Evolutionary conservation across 2,888 invertebrate species (phyloP), one percentile per base, ranked within the genome.

Genomic region (Pollenia amentaria): DNA sequence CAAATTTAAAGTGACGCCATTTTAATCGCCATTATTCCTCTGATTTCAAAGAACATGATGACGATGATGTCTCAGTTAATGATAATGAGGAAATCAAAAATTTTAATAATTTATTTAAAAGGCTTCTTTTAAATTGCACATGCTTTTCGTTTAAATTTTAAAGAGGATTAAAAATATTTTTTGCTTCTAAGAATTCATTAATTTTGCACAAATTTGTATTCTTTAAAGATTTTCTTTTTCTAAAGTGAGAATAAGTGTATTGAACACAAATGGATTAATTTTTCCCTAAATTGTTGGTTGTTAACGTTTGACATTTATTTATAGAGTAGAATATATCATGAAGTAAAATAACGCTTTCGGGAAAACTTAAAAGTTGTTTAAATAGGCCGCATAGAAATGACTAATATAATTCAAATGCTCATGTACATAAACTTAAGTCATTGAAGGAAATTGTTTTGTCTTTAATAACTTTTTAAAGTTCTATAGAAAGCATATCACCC

Each of bases 21-120:
- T 57, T 81, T 67, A 73, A 51, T 42, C 57, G 42, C 57, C 65
- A 12, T 75, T 29, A 64, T 57, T 65, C 29, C 21, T 38, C 42
- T 44, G 18, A 42, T 51, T 60, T 42, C 40, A 42, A 29, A 29
- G 29, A 29, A 29, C 29, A 29, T 29, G 29, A 29, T 29, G 29
- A 29, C 29, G 29, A 9, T 48, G 14, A 11, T 42, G 16, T 40
- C 18, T 48, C 29, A 16, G 40, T 53, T 51, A 44, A 14, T 21
- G 46, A 3, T 67, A 51, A 75, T 48, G 65, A 65, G 72, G 55
- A 81, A 81, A 81, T 73, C 57, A 81, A 64, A 29, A 29, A 53
- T 60, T 44, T 69, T 18, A 48, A 57, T 79, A 48, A 46, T 57
- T 67, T 69, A 57, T 29, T n/a, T 55, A 16, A 46, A 65, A 9